phyloP scores from a whole-genome alignment of 2,113 vertebrate genomes.

The Gnathonemus echidnorhynchus region DNA sequence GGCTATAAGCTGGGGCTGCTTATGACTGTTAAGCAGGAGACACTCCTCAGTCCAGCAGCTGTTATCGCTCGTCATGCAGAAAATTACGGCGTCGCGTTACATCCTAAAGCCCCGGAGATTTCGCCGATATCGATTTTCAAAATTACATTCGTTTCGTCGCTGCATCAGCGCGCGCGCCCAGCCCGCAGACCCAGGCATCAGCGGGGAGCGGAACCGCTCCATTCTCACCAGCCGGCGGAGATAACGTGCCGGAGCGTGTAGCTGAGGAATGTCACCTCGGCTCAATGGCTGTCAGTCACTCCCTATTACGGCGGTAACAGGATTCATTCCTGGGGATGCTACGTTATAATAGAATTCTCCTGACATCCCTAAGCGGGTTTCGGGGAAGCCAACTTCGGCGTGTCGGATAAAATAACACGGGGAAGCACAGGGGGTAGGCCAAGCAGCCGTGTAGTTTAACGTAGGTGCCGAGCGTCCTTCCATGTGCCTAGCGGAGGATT shows the following conservation, averaged over 20 bases:
- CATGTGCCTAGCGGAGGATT: background rate
- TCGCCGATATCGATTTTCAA: constrained; percentile 46
- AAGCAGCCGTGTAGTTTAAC: background rate
- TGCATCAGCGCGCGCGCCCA: background rate
- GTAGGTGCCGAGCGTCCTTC: background rate
- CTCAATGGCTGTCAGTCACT: constrained; percentile 2
- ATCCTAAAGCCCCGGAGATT: constrained; percentile 37
- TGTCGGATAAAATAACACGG: background rate
- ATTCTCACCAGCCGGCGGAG: background rate
- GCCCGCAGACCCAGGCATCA: background rate
- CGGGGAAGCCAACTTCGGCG: background rate
- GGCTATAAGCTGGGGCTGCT: background rate
- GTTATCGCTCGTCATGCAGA: constrained; percentile 35
- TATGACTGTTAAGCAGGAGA: constrained; percentile 12
- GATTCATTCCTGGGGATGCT: background rate
- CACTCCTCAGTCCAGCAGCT: background rate
- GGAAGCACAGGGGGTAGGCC: background rate
- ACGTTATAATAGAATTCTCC: background rate
- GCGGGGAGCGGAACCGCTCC: background rate
- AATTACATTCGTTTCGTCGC: constrained; percentile 36
- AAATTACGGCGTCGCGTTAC: constrained; percentile 45
- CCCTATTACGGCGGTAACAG: background rate
- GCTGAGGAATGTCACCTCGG: background rate
- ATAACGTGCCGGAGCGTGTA: constrained; percentile 3
- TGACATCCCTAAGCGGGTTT: background rate